A percentile compares a stretch with the other conserved stretches of the same genome.
phyloP scores from a whole-genome alignment of 37 sponge, comb jelly and placozoan species.

The Chondrosia reniformis region DNA sequence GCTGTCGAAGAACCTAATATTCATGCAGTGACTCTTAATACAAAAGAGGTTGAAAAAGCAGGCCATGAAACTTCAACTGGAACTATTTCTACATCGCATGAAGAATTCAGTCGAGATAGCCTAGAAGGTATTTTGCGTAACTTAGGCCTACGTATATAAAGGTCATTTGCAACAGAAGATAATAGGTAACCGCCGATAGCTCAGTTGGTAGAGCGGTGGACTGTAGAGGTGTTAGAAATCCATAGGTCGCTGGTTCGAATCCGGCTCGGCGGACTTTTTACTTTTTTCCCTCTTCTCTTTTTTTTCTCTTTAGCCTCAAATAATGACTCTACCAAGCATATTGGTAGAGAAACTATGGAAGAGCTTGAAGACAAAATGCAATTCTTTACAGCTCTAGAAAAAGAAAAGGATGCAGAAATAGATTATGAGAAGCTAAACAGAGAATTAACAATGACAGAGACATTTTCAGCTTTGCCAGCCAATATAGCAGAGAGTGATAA shows the following conservation, averaged over 20 bases:
- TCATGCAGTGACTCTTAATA: background rate
- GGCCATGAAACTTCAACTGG: too few relatives aligned
- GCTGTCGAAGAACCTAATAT: background rate
- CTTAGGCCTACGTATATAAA: too few relatives aligned
- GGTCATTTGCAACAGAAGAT: too few relatives aligned
- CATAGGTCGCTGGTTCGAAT: constrained; percentile 41
- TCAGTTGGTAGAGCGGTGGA: constrained; percentile 39
- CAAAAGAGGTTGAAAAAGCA: background rate
- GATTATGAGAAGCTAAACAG: constrained; percentile 49
- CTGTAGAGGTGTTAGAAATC: constrained; percentile 19
- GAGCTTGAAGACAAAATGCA: constrained; percentile 48
- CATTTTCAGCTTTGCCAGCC: background rate
- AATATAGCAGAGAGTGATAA: background rate
- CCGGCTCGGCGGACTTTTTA: constrained; percentile 31
- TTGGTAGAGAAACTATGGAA: constrained; percentile 50
- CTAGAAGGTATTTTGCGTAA: background rate
- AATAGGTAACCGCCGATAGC: constrained; percentile 29
- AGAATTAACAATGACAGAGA: constrained; percentile 23
- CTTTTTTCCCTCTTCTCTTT: constrained; percentile 15
- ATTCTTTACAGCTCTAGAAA: constrained; percentile 53
- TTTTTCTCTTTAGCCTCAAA: background rate
- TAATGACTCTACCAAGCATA: background rate
- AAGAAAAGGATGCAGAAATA: background rate
- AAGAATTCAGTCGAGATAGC: background rate
- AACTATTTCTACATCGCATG: too few relatives aligned